A percentile compares a stretch with the other conserved stretches of the same genome.
phyloP scores from a whole-genome alignment of 2,888 invertebrate genomes.

The Bombylius discolor region DNA sequence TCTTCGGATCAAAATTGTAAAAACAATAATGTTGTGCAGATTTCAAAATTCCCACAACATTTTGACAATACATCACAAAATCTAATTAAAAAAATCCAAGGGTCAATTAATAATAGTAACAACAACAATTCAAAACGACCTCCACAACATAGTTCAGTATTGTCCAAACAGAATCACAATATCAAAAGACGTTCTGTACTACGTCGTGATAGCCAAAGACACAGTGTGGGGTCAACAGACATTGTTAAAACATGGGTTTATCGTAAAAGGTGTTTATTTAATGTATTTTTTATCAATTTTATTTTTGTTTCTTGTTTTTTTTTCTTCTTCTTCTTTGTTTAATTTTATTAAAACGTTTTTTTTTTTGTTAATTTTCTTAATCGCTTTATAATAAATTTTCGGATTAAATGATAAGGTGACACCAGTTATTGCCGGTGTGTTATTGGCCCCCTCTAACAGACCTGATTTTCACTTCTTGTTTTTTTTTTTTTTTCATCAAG shows the following conservation, averaged over 20 bases:
- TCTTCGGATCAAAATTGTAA: background rate
- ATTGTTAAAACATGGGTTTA: conserved; percentile 16
- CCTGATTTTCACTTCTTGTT: too few relatives aligned
- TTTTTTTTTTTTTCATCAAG: too few relatives aligned
- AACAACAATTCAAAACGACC: conserved; percentile 1
- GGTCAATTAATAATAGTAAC: background rate
- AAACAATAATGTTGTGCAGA: background rate
- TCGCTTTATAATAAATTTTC: background rate
- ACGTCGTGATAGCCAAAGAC: background rate
- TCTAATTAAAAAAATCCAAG: background rate
- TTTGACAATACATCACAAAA: background rate
- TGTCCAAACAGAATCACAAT: background rate
- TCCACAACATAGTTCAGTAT: conserved; percentile 3
- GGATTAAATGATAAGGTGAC: background rate
- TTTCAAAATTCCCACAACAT: too few relatives aligned
- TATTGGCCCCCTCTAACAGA: too few relatives aligned
- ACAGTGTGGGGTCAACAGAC: conserved; percentile 12
- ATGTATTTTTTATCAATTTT: background rate
- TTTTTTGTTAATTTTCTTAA: background rate
- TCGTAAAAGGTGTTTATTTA: conserved; percentile 9
- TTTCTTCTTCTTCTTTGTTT: background rate
- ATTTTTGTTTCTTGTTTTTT: background rate
- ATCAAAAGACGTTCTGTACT: conserved; percentile 1
- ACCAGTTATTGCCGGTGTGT: too few relatives aligned
- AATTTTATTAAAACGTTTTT: background rate